Evolutionary conservation across 2,888 invertebrate genomes (phyloP).

Genomic region (Lithophane socia): DNA sequence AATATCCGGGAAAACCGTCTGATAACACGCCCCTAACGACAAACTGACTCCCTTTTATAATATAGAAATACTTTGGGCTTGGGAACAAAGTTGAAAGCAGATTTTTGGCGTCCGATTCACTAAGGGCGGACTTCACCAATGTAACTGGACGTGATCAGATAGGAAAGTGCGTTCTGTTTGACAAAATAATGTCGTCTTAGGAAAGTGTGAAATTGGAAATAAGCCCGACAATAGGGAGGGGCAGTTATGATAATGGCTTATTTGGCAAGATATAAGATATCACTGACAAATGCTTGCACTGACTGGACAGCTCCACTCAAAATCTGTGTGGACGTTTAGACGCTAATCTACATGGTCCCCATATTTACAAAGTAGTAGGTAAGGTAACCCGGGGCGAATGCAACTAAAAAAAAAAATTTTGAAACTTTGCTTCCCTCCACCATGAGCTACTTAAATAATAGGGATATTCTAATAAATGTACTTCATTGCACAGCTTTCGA

Average conservation of each 20-base stretch:
- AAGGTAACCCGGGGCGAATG: no score
- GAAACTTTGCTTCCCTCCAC: no score
- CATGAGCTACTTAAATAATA: no score
- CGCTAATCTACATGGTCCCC: no score
- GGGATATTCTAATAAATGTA: no score
- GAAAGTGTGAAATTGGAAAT: not conserved
- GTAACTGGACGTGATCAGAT: not conserved
- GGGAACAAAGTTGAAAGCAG: not conserved
- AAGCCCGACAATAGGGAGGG: not conserved
- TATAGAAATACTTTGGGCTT: not conserved
- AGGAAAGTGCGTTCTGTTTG: not conserved
- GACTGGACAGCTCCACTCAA: no score
- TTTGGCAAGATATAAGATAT: slow-evolving; percentile 8
- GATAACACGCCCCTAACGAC: slow-evolving; percentile 55
- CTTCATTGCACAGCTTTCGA: no score
- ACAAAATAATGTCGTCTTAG: not conserved
- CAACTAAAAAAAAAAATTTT: no score
- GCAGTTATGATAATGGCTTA: not conserved
- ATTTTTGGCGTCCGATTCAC: not conserved
- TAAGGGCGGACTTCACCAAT: not conserved
- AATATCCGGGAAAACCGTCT: slow-evolving; percentile 68
- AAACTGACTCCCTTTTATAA: slow-evolving; percentile 18
- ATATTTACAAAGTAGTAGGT: no score
- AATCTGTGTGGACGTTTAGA: no score
- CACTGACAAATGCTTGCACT: no score